phyloP scores from a whole-genome alignment of 2,113 vertebrate genomes.

The Calcarius ornatus region DNA sequence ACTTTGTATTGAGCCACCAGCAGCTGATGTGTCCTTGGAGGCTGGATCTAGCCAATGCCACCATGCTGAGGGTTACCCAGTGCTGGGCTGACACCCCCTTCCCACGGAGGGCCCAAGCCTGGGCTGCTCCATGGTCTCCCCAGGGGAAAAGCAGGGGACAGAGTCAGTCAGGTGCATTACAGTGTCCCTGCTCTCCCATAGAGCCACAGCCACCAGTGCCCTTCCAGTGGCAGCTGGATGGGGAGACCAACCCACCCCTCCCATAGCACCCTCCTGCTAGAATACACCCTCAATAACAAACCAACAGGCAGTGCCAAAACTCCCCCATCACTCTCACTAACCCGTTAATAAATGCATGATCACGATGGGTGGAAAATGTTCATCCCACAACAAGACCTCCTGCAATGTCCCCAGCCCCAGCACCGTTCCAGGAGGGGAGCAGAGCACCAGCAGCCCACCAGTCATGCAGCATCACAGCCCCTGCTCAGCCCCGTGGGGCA shows the following conservation, averaged over 20 bases:
- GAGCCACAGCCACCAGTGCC: not conserved
- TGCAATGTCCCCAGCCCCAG: not conserved
- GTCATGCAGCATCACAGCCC: not conserved
- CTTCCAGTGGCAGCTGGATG: not conserved
- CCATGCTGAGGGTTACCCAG: not conserved
- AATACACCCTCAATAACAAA: not conserved
- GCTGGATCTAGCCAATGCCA: not conserved
- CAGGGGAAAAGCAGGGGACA: not conserved
- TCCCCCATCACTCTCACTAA: not conserved
- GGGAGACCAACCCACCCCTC: not conserved
- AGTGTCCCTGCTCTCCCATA: not conserved
- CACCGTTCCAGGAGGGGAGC: not conserved
- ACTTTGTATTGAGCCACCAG: not conserved
- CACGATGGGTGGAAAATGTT: not conserved
- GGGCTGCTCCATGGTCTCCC: too few relatives aligned
- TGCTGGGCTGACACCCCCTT: not conserved
- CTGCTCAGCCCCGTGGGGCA: fast-evolving
- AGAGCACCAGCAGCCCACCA: not conserved
- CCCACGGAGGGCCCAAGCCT: not conserved
- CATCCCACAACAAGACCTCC: fast-evolving
- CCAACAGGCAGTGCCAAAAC: not conserved
- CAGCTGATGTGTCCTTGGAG: not conserved
- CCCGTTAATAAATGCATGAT: not conserved
- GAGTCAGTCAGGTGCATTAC: not conserved
- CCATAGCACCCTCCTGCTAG: not conserved